Conservation (phyloP, 2,888 invertebrate genomes). For the Eristalinus sepulchralis region DNA sequence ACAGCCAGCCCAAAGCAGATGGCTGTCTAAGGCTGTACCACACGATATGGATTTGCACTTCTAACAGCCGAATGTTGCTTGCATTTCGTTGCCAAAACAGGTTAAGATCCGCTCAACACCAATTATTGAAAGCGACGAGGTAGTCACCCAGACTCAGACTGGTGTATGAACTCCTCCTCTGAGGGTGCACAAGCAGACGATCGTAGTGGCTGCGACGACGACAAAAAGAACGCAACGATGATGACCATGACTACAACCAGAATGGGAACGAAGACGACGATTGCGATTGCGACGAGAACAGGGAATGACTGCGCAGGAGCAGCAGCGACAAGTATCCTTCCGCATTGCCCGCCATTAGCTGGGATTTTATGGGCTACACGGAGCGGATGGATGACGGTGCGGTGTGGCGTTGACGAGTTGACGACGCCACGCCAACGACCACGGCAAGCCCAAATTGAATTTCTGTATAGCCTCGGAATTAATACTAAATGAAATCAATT, state of each 20-base stretch:
- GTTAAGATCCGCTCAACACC: slow-evolving; percentile 69
- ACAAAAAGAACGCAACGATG: slow-evolving; percentile 23
- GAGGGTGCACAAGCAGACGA: slow-evolving; percentile 2
- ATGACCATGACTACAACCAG: slow-evolving; percentile 19
- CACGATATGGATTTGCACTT: slow-evolving; percentile 72
- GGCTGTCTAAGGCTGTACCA: slow-evolving; percentile 65
- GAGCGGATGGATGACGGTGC: slow-evolving; percentile 62
- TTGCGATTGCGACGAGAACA: slow-evolving; percentile 2
- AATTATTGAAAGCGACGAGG: slow-evolving; percentile 52
- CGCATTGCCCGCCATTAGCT: slow-evolving; percentile 69
- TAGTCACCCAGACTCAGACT: slow-evolving; percentile 32
- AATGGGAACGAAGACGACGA: slow-evolving; percentile 6
- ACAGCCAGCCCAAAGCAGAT: slow-evolving; percentile 71
- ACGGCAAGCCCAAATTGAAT: slow-evolving; percentile 51
- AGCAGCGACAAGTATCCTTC: slow-evolving; percentile 61
- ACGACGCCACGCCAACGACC: slow-evolving; percentile 7
- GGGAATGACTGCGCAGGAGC: slow-evolving; percentile 42
- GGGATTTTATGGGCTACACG: slow-evolving; percentile 63
- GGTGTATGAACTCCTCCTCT: slow-evolving; percentile 34
- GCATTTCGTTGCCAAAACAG: slow-evolving; percentile 56
- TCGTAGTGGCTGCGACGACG: slow-evolving; percentile 19
- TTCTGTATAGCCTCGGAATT: slow-evolving; percentile 65
- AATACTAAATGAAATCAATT: slow-evolving; percentile 71
- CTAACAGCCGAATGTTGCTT: slow-evolving; percentile 66
- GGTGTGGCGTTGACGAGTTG: slow-evolving; percentile 24